A percentile compares a stretch with the other conserved stretches of the same genome.
These are phyloP conservation scores for Cettia cetti DNA, from an alignment of 2,113 vertebrate genomes.

Conservation along the genomic window DNA sequence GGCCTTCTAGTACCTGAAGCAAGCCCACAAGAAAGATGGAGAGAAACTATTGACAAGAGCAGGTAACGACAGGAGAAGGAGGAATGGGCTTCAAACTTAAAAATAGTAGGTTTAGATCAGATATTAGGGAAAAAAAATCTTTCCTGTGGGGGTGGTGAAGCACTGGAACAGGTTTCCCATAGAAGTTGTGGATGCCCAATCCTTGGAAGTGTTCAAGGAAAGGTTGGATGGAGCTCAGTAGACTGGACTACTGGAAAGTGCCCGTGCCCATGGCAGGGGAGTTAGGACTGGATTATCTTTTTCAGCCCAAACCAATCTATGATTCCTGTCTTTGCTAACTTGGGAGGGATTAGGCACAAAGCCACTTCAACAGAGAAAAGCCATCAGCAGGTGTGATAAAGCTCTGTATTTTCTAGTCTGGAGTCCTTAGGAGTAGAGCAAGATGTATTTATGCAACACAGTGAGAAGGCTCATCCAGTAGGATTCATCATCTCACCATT, in stretches of 20 bases:
- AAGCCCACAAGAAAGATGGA: not conserved
- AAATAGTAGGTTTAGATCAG: not conserved
- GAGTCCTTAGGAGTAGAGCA: not conserved
- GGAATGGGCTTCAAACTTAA: not conserved
- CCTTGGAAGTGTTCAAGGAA: not conserved
- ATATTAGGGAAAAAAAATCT: not conserved
- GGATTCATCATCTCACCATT: not conserved
- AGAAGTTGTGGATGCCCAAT: not conserved
- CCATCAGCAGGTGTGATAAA: not conserved
- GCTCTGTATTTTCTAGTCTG: not conserved
- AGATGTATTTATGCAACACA: not conserved
- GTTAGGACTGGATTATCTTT: not conserved
- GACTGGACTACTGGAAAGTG: not conserved
- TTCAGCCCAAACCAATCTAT: not conserved
- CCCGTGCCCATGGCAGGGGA: fast-evolving
- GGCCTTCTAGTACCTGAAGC: not conserved
- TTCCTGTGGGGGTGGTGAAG: not conserved
- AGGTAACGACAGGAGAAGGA: not conserved
- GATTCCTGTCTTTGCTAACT: not conserved
- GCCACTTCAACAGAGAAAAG: not conserved
- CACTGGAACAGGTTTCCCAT: not conserved
- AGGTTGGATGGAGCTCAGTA: not conserved
- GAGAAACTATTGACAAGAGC: not conserved
- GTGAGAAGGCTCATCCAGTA: not conserved
- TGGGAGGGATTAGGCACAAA: not conserved